phyloP scores from a whole-genome alignment of 2,888 invertebrate genomes.

The Sclerodermus sp. region DNA sequence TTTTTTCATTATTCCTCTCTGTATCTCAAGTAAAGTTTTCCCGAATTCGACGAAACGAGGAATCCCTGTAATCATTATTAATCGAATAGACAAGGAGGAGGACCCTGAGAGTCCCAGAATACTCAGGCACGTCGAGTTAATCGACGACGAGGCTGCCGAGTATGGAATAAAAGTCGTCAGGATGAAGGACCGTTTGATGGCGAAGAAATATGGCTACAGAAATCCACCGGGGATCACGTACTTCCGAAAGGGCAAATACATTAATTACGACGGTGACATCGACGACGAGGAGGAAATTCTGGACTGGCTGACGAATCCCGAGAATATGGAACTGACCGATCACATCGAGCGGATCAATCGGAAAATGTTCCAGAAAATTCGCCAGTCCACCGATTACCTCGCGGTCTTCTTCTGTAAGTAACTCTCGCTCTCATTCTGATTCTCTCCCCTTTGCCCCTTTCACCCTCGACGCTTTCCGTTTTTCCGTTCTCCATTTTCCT shows the following conservation, averaged over 20 bases:
- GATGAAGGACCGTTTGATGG: slow-evolving; percentile 86
- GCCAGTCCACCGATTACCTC: slow-evolving; percentile 84
- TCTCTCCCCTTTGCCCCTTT: too few species aligned
- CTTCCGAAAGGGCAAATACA: slow-evolving; percentile 85
- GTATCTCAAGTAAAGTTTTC: too few species aligned
- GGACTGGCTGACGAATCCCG: slow-evolving; percentile 91
- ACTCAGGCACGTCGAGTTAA: slow-evolving; percentile 83
- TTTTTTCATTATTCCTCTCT: too few species aligned
- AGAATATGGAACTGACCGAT: slow-evolving; percentile 92
- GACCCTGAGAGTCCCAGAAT: slow-evolving; percentile 79
- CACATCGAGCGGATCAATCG: slow-evolving; percentile 88
- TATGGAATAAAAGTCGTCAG: slow-evolving; percentile 90
- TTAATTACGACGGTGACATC: slow-evolving; percentile 91
- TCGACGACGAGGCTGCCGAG: slow-evolving; percentile 89
- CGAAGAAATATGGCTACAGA: slow-evolving; percentile 88
- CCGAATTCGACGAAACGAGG: too few species aligned
- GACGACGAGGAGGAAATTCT: slow-evolving; percentile 86
- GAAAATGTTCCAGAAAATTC: slow-evolving; percentile 91
- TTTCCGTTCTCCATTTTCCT: not conserved
- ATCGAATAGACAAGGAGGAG: slow-evolving; percentile 73
- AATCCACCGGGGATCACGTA: slow-evolving; percentile 90
- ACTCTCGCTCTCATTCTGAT: not conserved
- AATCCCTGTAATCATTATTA: too few species aligned
- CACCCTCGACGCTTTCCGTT: too few species aligned
- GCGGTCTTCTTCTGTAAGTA: slow-evolving; percentile 92